phyloP scores from a whole-genome alignment of 1,140 invertebrate genomes.

The Dreissena polymorpha region DNA sequence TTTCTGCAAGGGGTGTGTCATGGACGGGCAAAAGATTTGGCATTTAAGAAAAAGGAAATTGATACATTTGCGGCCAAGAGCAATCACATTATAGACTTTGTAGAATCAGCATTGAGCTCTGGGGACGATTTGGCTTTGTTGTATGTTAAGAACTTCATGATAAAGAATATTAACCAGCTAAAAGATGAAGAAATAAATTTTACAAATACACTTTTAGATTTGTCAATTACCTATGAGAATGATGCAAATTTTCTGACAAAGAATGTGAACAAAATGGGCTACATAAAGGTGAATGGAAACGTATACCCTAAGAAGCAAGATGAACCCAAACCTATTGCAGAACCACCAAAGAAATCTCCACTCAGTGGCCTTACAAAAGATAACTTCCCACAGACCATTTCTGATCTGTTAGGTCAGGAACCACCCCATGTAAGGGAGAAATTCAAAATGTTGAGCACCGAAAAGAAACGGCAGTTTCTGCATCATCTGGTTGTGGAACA shows the following conservation, averaged over 20 bases:
- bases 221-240: conserved; percentile 65
- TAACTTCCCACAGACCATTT: conserved; percentile 28
- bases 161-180: conserved; percentile 71
- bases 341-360: not conserved
- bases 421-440: conserved; percentile 27
- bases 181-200: conserved; percentile 62
- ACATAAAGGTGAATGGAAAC: conserved; percentile 66
- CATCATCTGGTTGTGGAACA: conserved; percentile 5
- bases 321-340: not conserved
- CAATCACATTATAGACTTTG: conserved; percentile 42
- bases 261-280: conserved; percentile 63
- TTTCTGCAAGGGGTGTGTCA: conserved; percentile 50
- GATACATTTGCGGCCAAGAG: conserved; percentile 31
- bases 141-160: conserved; percentile 45
- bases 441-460: conserved; percentile 16
- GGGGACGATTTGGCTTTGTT: conserved; percentile 48
- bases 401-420: conserved; percentile 31
- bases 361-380: conserved; percentile 10
- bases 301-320: conserved; percentile 56
- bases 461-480: conserved; percentile 34
- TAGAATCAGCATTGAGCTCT: conserved; percentile 33
- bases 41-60: conserved; percentile 89
- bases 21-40: conserved; percentile 40
- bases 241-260: conserved; percentile 53
- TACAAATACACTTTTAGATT: conserved; percentile 58